Conservation (phyloP, 64 coral and sea anemone species). For the Actinia equina region DNA sequence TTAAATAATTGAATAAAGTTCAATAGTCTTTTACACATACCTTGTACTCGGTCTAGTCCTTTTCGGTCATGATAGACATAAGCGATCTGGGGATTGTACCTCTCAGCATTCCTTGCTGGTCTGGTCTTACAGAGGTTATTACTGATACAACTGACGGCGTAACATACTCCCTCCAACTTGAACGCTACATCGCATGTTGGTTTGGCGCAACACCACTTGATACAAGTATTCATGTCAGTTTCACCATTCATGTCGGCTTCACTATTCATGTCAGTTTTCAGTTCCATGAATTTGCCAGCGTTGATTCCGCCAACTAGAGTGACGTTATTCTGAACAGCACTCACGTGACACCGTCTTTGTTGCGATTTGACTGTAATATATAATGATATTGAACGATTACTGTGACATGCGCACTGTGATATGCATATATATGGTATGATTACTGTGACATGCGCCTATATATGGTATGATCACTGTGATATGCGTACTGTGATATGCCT, state of each 20-base stretch:
- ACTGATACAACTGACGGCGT: slow-evolving; percentile 78
- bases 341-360: slow-evolving; percentile 48
- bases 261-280: slow-evolving; percentile 17
- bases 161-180: slow-evolving; percentile 80
- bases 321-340: slow-evolving; percentile 79
- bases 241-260: slow-evolving; percentile 64
- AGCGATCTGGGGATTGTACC: slow-evolving; percentile 82
- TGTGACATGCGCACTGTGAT: not conserved
- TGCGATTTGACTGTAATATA: not conserved
- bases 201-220: slow-evolving; percentile 74
- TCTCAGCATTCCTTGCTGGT: slow-evolving; percentile 68
- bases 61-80: slow-evolving; percentile 64
- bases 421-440: not conserved
- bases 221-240: slow-evolving; percentile 69
- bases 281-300: slow-evolving; percentile 86
- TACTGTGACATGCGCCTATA: not conserved
- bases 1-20: not conserved
- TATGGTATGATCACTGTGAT: not conserved
- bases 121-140: slow-evolving; percentile 76
- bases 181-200: slow-evolving; percentile 92
- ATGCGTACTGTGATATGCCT: not conserved
- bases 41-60: slow-evolving; percentile 13
- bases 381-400: not conserved
- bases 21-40: not conserved
- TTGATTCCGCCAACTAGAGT: slow-evolving; percentile 93